Conservation (phyloP, 2,797 vertebrate genomes). For the Anniella stebbinsi region DNA sequence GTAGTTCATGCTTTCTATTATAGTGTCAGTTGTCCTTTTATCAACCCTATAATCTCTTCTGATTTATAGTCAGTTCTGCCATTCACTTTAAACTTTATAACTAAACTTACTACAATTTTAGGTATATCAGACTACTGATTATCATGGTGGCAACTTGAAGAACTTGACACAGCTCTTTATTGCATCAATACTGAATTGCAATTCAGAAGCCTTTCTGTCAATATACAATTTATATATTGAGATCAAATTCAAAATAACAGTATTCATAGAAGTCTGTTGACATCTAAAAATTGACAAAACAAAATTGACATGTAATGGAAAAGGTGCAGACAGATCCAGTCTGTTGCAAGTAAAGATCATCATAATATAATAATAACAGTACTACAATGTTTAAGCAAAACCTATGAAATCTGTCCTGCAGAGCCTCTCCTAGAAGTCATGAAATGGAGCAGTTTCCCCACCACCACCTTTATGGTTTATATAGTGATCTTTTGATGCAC, state of each 20-base stretch:
- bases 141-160: background rate
- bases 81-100: slow-evolving; percentile 1
- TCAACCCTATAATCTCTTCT: background rate
- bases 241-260: slow-evolving; percentile 37
- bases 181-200: background rate
- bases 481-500: background rate
- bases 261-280: background rate
- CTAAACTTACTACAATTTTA: slow-evolving; percentile 2
- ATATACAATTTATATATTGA: slow-evolving; percentile 35
- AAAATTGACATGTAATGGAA: slow-evolving; percentile 24
- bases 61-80: slow-evolving; percentile 27
- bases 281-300: slow-evolving; percentile 17
- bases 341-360: slow-evolving; percentile 34
- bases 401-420: slow-evolving; percentile 29
- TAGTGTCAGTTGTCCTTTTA: background rate
- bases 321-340: slow-evolving; percentile 33
- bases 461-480: background rate
- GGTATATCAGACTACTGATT: slow-evolving; percentile 1
- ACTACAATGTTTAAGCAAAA: slow-evolving; percentile 31
- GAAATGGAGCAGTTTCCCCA: slow-evolving; percentile 14
- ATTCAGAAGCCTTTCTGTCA: slow-evolving; percentile 22
- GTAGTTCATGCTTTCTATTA: slow-evolving; percentile 5
- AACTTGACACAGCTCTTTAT: slow-evolving; percentile 34
- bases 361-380: slow-evolving; percentile 26
- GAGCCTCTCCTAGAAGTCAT: slow-evolving; percentile 28